Percentiles rank a stretch among this genome's conserved stretches.
Conservation (phyloP, 2,888 invertebrate species). For the Lingula anatina region DNA sequence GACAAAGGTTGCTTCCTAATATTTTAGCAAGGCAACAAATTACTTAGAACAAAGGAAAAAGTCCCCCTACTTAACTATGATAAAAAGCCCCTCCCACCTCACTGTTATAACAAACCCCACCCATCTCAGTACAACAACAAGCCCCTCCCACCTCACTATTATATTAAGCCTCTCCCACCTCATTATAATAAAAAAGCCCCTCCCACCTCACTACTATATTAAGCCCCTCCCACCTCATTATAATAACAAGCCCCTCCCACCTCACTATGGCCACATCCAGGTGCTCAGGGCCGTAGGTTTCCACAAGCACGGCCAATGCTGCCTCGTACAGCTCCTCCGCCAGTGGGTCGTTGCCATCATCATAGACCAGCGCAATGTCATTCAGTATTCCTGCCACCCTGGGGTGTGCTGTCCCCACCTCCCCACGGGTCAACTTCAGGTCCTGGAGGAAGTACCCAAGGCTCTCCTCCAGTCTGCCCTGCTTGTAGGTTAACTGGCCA, state of each 20-base stretch:
- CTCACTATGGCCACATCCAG: slow-evolving; percentile 28
- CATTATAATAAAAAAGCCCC: too few species aligned
- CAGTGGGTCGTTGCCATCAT: slow-evolving; percentile 22
- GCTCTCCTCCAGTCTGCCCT: slow-evolving; percentile 27
- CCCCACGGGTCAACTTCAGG: slow-evolving; percentile 26
- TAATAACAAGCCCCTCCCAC: too few species aligned
- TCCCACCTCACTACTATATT: too few species aligned
- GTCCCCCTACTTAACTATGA: too few species aligned
- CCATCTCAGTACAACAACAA: too few species aligned
- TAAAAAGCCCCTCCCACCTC: too few species aligned
- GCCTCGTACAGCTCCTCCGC: slow-evolving; percentile 27
- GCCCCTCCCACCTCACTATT: too few species aligned
- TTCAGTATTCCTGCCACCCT: slow-evolving; percentile 25
- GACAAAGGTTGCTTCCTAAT: too few species aligned
- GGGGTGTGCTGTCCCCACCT: slow-evolving; percentile 28
- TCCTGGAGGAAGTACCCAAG: slow-evolving; percentile 30
- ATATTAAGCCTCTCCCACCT: slow-evolving; percentile 18
- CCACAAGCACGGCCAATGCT: slow-evolving; percentile 22
- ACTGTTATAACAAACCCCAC: too few species aligned
- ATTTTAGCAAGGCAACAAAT: too few species aligned
- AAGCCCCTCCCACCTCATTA: slow-evolving; percentile 14
- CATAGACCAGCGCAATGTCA: slow-evolving; percentile 30
- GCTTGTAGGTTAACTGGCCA: slow-evolving; percentile 28
- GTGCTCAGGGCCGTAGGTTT: slow-evolving; percentile 23
- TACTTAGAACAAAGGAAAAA: too few species aligned